Conservation (phyloP, 2,113 vertebrate genomes). For the Mesoclemmys tuberculata region DNA sequence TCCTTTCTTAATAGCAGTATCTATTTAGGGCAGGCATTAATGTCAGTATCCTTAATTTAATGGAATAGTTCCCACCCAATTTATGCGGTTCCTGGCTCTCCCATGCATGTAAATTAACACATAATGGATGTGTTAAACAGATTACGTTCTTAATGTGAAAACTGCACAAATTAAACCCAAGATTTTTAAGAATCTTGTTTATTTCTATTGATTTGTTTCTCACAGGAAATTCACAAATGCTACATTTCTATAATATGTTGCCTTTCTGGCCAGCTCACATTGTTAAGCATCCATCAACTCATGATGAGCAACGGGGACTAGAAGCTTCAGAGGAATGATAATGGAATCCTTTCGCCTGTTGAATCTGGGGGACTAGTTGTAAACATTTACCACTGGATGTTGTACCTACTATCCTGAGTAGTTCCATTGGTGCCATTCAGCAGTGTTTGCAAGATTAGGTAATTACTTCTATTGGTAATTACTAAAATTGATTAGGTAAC, state of each 20-base stretch:
- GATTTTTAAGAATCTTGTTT: background rate
- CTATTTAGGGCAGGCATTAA: conserved; percentile 74
- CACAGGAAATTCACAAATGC: background rate
- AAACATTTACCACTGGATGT: no score
- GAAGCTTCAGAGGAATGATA: no score
- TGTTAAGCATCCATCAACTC: no score
- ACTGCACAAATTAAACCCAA: conserved; percentile 62
- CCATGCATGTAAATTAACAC: conserved; percentile 57
- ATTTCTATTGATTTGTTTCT: background rate
- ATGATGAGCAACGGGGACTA: no score
- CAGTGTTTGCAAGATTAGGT: no score
- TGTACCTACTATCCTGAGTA: background rate
- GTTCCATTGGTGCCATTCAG: no score
- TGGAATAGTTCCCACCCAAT: conserved; percentile 74
- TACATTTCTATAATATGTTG: background rate
- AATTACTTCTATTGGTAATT: no score
- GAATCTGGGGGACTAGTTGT: no score
- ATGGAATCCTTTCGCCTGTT: no score
- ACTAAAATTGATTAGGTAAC: no score
- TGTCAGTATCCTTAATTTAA: conserved; percentile 75
- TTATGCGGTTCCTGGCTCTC: conserved; percentile 61
- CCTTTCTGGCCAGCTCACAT: background rate
- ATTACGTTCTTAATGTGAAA: conserved; percentile 70
- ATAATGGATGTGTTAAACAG: conserved; percentile 74
- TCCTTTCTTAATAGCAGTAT: conserved; percentile 69